Percentiles rank a stretch among this genome's conserved stretches.
These are phyloP conservation scores for Thereva unica DNA, from an alignment of 2,888 invertebrate species.

Conservation along the genomic window DNA sequence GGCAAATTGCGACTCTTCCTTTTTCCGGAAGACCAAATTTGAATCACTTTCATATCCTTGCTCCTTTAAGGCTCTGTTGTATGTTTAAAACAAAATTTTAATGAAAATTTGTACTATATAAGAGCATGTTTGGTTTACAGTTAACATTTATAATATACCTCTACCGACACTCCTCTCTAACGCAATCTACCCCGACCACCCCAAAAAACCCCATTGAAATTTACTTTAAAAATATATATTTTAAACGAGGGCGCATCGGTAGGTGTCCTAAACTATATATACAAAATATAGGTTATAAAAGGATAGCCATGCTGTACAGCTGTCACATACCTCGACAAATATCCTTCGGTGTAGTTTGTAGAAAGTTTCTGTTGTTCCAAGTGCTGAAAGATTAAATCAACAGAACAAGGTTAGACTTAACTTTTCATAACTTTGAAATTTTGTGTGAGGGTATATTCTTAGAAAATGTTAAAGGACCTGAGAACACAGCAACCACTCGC, in stretches of 20 bases:
- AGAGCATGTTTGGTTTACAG: too few relatives aligned
- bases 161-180: too few relatives aligned
- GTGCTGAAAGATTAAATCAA: conserved; percentile 61
- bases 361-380: conserved; percentile 74
- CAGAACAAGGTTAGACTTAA: conserved; percentile 38
- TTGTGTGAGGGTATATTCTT: neutral
- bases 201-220: too few relatives aligned
- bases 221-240: too few relatives aligned
- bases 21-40: conserved; percentile 80
- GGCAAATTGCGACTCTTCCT: conserved; percentile 68
- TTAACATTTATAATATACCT: too few relatives aligned
- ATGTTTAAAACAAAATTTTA: conserved; percentile 2
- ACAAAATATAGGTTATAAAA: conserved; percentile 4
- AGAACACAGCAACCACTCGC: too few relatives aligned
- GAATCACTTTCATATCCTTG: conserved; percentile 92
- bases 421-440: conserved; percentile 35
- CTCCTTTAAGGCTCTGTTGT: conserved; percentile 77
- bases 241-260: too few relatives aligned
- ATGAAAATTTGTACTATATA: conserved; percentile 16
- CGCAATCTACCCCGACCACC: too few relatives aligned
- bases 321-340: conserved; percentile 73
- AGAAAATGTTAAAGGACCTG: too few relatives aligned
- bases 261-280: neutral
- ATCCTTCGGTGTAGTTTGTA: conserved; percentile 70
- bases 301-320: conserved; percentile 4